Evolutionary conservation across 92 coral and sea anemone genomes (phyloP).

Genomic region (Porites rus): DNA sequence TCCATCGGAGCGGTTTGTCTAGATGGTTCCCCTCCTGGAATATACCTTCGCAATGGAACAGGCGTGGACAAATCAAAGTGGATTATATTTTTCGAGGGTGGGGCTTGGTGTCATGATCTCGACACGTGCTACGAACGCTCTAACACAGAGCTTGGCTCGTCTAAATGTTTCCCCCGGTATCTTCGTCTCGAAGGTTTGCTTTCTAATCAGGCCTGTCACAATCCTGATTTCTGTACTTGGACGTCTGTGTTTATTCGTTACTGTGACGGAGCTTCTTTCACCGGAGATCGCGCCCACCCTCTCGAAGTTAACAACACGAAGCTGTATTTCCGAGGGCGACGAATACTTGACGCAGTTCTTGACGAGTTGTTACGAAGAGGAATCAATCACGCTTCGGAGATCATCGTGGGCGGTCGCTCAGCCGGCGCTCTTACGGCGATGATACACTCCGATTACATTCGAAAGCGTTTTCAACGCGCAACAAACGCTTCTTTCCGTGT

Average conservation of each 20-base stretch:
- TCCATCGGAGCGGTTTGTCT: constrained; percentile 64
- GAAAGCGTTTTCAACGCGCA: constrained; percentile 23
- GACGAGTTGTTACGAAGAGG: constrained; percentile 55
- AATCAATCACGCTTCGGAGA: constrained; percentile 45
- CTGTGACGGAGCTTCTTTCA: constrained; percentile 59
- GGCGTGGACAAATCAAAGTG: constrained; percentile 40
- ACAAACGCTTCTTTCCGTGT: constrained; percentile 44
- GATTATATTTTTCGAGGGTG: constrained; percentile 57
- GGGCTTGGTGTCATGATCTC: constrained; percentile 60
- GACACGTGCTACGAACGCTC: constrained; percentile 39
- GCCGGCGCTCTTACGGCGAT: constrained; percentile 59
- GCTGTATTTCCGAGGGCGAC: constrained; percentile 43
- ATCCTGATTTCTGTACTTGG: constrained; percentile 54
- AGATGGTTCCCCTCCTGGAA: constrained; percentile 80
- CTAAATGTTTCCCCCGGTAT: constrained; percentile 15
- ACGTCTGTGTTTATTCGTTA: constrained; percentile 43
- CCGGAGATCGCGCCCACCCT: constrained; percentile 45
- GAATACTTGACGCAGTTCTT: constrained; percentile 25
- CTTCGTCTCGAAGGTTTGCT: constrained; percentile 42
- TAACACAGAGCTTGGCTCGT: constrained; percentile 44
- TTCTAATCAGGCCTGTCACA: constrained; percentile 32
- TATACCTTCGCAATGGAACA: constrained; percentile 47
- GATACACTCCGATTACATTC: constrained; percentile 50
- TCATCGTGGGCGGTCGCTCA: constrained; percentile 55
- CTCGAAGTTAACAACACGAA: constrained; percentile 15